Conservation (phyloP, 2,797 vertebrate genomes). For the Sparidentex hasta region DNA sequence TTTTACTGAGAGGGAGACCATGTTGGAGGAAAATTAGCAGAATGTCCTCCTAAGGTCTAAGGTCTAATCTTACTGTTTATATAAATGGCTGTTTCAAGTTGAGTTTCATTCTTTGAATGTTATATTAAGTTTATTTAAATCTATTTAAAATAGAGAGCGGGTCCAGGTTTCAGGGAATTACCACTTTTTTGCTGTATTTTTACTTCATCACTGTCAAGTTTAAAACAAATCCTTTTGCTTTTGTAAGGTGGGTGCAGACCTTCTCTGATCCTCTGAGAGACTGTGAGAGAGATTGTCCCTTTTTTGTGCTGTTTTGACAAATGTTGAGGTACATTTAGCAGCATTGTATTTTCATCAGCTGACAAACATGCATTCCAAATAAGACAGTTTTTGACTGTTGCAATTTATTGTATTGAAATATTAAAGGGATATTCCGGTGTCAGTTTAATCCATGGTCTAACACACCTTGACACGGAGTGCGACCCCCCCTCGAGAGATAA, state of each 20-base stretch:
- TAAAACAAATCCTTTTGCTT: neutral
- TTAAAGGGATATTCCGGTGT: too few species aligned
- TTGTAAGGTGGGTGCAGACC: neutral
- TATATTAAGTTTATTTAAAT: neutral
- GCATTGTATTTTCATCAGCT: neutral
- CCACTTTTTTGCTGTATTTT: neutral
- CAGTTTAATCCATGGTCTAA: too few species aligned
- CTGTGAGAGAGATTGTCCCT: neutral
- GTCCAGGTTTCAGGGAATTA: neutral
- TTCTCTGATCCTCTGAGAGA: neutral
- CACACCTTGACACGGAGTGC: too few species aligned
- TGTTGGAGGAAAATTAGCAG: constrained; percentile 24
- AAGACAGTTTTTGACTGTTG: neutral
- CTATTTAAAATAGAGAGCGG: neutral
- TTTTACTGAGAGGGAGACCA: constrained; percentile 30
- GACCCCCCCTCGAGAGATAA: too few species aligned
- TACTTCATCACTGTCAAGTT: too few species aligned
- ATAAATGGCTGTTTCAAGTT: constrained; percentile 2
- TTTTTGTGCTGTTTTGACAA: neutral
- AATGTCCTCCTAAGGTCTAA: constrained; percentile 17
- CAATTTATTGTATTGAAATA: neutral
- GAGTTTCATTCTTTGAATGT: neutral
- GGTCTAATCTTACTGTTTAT: constrained; percentile 9
- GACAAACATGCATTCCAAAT: neutral
- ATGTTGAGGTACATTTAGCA: neutral